phyloP scores from a whole-genome alignment of 2,797 vertebrate species.

The Potorous gilbertii region DNA sequence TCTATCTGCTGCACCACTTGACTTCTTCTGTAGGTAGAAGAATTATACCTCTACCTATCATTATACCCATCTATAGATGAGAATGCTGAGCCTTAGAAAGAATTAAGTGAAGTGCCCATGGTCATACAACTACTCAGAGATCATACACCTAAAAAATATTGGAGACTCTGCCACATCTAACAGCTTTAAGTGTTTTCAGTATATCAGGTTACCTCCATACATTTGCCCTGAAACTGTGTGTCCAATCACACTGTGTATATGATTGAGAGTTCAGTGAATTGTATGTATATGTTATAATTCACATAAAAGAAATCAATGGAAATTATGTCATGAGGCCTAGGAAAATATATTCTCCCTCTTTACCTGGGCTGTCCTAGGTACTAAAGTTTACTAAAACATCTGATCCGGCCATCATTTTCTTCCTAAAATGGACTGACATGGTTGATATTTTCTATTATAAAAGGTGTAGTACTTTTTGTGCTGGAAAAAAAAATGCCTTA shows the following conservation, averaged over 20 bases:
- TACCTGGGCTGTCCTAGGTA: background rate
- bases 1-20: background rate
- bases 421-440: background rate
- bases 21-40: background rate
- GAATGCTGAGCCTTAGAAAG: background rate
- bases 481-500: background rate
- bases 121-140: too few relatives aligned
- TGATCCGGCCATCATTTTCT: background rate
- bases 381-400: background rate
- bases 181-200: background rate
- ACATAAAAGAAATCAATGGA: background rate
- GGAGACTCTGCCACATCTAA: background rate
- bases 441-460: background rate
- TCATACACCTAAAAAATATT: background rate
- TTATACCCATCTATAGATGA: background rate
- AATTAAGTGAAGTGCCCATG: background rate
- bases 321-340: background rate
- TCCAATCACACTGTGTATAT: background rate
- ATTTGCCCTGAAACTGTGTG: background rate
- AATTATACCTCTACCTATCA: background rate
- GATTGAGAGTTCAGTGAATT: background rate
- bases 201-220: background rate
- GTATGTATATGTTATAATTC: background rate
- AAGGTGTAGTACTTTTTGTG: background rate
- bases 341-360: background rate